Evolutionary conservation across 2,797 vertebrate species (phyloP).

Genomic region (Coranthus polyacanthus): DNA sequence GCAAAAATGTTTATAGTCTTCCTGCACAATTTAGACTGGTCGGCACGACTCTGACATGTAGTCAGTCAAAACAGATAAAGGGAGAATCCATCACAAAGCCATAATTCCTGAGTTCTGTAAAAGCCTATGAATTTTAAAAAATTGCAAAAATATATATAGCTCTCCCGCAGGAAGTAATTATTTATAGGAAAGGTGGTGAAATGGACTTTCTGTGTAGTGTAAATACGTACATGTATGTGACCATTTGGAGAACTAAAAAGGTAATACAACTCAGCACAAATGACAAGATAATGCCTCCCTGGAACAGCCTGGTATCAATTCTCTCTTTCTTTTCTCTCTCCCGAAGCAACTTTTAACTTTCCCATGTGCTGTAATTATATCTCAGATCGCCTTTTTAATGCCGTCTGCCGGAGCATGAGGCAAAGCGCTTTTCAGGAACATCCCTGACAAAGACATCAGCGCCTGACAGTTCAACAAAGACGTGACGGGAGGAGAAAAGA

Average conservation of each 20-base stretch:
- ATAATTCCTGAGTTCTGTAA: constrained; percentile 62
- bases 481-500: constrained; percentile 59
- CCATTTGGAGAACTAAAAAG: constrained; percentile 57
- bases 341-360: constrained; percentile 30
- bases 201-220: constrained; percentile 84
- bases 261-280: constrained; percentile 57
- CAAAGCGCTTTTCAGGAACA: constrained; percentile 45
- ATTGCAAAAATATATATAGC: constrained; percentile 66
- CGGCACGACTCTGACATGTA: constrained; percentile 50
- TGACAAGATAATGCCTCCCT: constrained; percentile 46
- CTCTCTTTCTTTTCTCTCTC: constrained; percentile 26
- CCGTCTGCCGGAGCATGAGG: constrained; percentile 5
- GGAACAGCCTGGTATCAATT: constrained; percentile 52
- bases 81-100: constrained; percentile 76
- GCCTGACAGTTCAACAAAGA: constrained; percentile 81
- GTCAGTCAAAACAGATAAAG: constrained; percentile 78
- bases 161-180: constrained; percentile 72
- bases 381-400: constrained; percentile 16
- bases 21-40: constrained; percentile 50
- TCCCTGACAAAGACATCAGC: constrained; percentile 74
- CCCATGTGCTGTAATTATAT: constrained; percentile 41
- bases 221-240: constrained; percentile 65
- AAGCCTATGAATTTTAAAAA: constrained; percentile 77
- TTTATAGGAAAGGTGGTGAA: constrained; percentile 72
- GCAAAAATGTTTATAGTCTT: constrained; percentile 76